phyloP scores from a whole-genome alignment of 2,797 vertebrate genomes.

The Syncerus caffer region DNA sequence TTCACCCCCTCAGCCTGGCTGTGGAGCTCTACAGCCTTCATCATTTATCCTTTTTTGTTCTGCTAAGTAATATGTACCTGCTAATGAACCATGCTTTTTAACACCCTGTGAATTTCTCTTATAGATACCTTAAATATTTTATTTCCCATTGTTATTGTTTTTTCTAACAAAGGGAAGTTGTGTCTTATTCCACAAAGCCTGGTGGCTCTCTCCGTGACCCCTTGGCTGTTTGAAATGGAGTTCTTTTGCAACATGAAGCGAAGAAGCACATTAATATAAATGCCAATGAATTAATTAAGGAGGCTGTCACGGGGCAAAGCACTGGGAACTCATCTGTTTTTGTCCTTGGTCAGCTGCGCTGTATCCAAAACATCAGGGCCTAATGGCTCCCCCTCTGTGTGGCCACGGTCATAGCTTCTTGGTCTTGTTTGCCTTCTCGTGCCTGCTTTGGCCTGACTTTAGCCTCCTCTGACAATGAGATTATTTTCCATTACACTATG shows the following conservation, averaged over 20 bases:
- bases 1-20: neutral
- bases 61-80: neutral
- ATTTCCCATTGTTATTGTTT: neutral
- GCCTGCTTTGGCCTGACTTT: constrained; percentile 36
- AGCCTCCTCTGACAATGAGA: constrained; percentile 45
- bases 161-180: neutral
- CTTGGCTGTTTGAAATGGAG: neutral
- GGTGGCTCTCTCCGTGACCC: neutral
- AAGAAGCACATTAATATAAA: neutral
- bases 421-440: constrained; percentile 49
- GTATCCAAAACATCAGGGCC: constrained; percentile 1
- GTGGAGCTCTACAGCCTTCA: accelerated
- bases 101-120: neutral
- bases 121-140: neutral
- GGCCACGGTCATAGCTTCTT: constrained; percentile 41
- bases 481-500: constrained; percentile 58
- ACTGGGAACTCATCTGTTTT: neutral
- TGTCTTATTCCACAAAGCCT: neutral
- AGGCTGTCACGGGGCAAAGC: neutral
- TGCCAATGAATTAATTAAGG: constrained; percentile 23
- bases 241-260: constrained; percentile 1
- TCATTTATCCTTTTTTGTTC: neutral
- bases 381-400: constrained; percentile 40
- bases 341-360: constrained; percentile 41
- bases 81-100: neutral